Evolutionary conservation across 2,797 vertebrate species (phyloP), one percentile per base, ranked within the genome.

Genomic region (Naso thynnoides): DNA sequence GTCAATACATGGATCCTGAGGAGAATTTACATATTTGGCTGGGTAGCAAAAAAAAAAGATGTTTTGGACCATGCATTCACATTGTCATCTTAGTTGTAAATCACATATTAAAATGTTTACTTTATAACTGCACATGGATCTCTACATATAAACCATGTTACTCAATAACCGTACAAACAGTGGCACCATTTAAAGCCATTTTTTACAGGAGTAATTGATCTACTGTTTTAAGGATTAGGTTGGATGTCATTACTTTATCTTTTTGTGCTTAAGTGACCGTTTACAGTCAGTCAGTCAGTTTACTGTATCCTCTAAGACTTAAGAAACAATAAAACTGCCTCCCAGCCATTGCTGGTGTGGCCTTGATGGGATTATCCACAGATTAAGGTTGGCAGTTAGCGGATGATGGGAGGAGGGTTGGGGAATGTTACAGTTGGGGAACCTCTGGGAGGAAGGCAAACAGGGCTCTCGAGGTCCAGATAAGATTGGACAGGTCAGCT

Each of bases 401-500:
- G 6, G 27, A 55, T 67, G 63, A 63, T 63, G 21, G 56, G 58
- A 31, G 55, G 50, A 63, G 67, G 24, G 24, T 14, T 24, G 58
- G 42, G 24, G 39, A 33, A 24, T 8, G 58, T 52, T 73, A 42
- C n/a, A 52, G 74, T 65, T 73, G 23, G 57, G 27, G 50, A 18
- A 54, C 48, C 53, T 61, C 73, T 59, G 62, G 73, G 82, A 87
- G 52, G 60, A 79, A 87, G 63, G 47, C 49, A 83, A 78, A 76
- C 69, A 63, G 73, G 39, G 78, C 77, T 80, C 72, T 80, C 62
- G 8, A 70, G 76, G 62, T 73, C 58, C 62, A 69, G 85, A 90
- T 90, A 82, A 84, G 87, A 89, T 60, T 79, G 49, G 77, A 81
- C 86, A 82, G 88, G 84, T 85, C 78, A 85, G 76, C 70, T 77